Base-by-base conservation (phyloP, 2,113 vertebrate genomes). In the Ploceus nigricollis region DNA sequence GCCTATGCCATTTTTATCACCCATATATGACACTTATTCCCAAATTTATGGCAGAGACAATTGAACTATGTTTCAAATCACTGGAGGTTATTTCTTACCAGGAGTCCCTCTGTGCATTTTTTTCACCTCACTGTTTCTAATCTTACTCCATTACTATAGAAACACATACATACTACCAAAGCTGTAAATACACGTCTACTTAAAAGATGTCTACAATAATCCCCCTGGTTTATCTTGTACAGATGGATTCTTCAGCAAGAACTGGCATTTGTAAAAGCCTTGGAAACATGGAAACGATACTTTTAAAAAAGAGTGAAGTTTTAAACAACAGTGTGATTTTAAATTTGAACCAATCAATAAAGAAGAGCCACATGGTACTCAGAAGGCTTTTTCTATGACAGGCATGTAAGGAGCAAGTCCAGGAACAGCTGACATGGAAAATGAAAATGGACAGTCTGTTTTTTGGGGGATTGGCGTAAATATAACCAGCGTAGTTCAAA, bases 1-100 rank as follows among this genome's bases (percentile, higher is more conserved):
- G 94, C 95, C 97, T 96, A 66, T 96, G 96, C 96, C 98, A 97
- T 89, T 98, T 98, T 98, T 98, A 98, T 98, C 97, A 97, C 96
- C 97, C 86, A 15, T 93, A 80, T 92, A 97, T 96, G 98, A 97
- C 97, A 98, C 97, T 98, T 98, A 97, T 87, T 97, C 89, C 95
- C 96, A 96, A 97, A 98, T 98, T 98, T 98, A 98, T 98, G 96
- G 92, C 81, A 96, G 85, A 96, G 93, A 97, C 95, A 97, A 97
- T 94, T 95, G 96, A 98, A 97, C 95, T 95, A 93, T 94, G 95
- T 97, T 98, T 98, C 96, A 97, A 97, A 97, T 97, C 96, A 97
- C 91, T 94, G 96, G 91, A 96, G 94, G 82, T 89, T 96, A 96
- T 97, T 96, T 96, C 94, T 94, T 93, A 87, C 40, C 53, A 90